Percentiles rank a stretch among this genome's conserved stretches.
These are phyloP conservation scores for Microctenopoma steveboyesi DNA, from an alignment of 2,797 vertebrate genomes.

Conservation along the genomic window DNA sequence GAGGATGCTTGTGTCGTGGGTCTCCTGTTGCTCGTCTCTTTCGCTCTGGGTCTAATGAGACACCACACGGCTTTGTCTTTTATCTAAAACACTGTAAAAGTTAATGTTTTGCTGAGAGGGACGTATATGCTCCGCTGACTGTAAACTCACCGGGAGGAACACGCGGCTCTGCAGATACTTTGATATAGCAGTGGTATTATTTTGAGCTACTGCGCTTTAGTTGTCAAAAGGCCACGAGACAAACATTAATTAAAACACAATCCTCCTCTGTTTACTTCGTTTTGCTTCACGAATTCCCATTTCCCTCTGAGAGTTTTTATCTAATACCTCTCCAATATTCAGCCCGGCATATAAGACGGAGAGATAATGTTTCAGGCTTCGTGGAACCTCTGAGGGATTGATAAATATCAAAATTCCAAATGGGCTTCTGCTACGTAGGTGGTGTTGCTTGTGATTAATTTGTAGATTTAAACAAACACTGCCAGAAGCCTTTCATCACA, in stretches of 20 bases:
- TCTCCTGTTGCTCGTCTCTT: slow-evolving; percentile 24
- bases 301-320: slow-evolving; percentile 38
- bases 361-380: slow-evolving; percentile 31
- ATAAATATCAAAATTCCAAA: slow-evolving; percentile 53
- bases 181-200: slow-evolving; percentile 34
- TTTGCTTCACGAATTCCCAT: slow-evolving; percentile 45
- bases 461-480: slow-evolving; percentile 63
- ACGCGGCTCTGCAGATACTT: slow-evolving; percentile 33
- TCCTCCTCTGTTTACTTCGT: slow-evolving; percentile 18
- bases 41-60: slow-evolving; percentile 51
- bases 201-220: slow-evolving; percentile 9
- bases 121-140: slow-evolving; percentile 20
- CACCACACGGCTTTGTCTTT: slow-evolving; percentile 54
- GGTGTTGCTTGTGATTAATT: slow-evolving; percentile 63
- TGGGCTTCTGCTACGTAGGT: slow-evolving; percentile 43
- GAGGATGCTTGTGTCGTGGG: slow-evolving; percentile 25
- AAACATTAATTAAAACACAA: slow-evolving; percentile 55
- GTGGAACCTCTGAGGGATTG: slow-evolving; percentile 33
- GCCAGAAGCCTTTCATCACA: slow-evolving; percentile 55
- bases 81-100: slow-evolving; percentile 63
- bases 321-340: slow-evolving; percentile 34
- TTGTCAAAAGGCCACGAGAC: slow-evolving; percentile 52
- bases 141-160: slow-evolving; percentile 49
- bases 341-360: slow-evolving; percentile 28
- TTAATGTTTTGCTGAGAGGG: slow-evolving; percentile 44